Conservation (phyloP, 30 jellyfish, hydroid and myxozoan species). For the Calvadosia cruxmelitensis region DNA sequence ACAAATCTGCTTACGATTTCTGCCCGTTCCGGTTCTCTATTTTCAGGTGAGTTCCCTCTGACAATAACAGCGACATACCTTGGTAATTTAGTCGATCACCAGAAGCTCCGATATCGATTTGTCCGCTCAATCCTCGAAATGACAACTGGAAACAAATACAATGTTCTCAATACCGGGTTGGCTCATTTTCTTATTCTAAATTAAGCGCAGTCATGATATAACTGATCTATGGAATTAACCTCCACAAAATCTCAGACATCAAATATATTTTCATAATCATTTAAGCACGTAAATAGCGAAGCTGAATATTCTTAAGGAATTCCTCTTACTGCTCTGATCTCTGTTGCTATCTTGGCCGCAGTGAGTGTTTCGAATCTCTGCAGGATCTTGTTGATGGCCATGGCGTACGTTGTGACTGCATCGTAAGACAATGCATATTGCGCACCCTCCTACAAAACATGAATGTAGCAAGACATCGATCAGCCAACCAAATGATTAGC, state of each 20-base stretch:
- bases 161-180: slow-evolving; percentile 27
- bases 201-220: neutral
- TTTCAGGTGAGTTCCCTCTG: too few species aligned
- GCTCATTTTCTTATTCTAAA: too few species aligned
- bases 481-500: too few species aligned
- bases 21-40: too few species aligned
- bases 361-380: slow-evolving; percentile 35
- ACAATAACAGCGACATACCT: slow-evolving; percentile 13
- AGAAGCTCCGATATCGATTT: slow-evolving; percentile 4
- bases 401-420: slow-evolving; percentile 35
- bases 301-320: neutral
- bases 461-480: neutral
- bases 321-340: slow-evolving; percentile 29
- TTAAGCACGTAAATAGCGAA: neutral
- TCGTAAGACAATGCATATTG: slow-evolving; percentile 57
- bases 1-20: too few species aligned
- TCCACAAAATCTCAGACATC: too few species aligned
- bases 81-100: slow-evolving; percentile 16
- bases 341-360: slow-evolving; percentile 31
- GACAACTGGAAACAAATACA: too few species aligned
- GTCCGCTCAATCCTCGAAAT: slow-evolving; percentile 19
- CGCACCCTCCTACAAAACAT: slow-evolving; percentile 36
- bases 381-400: slow-evolving; percentile 41
- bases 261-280: too few species aligned
- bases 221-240: too few species aligned